phyloP scores from a whole-genome alignment of 2,113 vertebrate species.

The Caracal caracal region DNA sequence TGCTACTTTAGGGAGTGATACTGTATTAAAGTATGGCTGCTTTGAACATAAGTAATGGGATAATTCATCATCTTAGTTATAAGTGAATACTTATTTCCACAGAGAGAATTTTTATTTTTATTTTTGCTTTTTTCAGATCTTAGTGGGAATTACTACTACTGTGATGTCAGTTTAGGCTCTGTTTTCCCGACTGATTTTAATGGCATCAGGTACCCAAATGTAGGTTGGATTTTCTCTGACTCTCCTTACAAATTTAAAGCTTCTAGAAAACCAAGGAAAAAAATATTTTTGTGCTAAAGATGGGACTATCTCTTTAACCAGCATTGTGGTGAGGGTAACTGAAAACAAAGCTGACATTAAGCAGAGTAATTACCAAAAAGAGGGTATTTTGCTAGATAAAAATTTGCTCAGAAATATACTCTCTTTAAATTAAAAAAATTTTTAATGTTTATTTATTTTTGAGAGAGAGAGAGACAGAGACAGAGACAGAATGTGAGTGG shows the following conservation, averaged over 20 bases:
- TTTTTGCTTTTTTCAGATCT: neutral
- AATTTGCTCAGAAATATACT: neutral
- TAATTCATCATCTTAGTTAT: slow-evolving; percentile 31
- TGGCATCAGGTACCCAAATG: neutral
- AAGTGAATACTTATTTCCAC: neutral
- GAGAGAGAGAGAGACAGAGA: too few relatives aligned
- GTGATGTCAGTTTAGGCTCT: neutral
- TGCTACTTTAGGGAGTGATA: neutral
- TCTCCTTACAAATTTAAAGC: neutral
- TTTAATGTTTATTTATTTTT: too few relatives aligned
- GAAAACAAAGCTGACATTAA: slow-evolving; percentile 2
- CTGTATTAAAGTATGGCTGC: neutral
- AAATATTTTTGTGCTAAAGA: neutral
- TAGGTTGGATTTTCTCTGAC: neutral
- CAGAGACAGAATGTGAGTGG: too few relatives aligned
- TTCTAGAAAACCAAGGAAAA: neutral
- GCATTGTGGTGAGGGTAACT: neutral
- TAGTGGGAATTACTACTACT: neutral
- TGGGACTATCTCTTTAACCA: neutral
- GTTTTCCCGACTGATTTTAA: slow-evolving; percentile 20
- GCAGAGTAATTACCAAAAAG: neutral
- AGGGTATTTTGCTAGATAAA: neutral
- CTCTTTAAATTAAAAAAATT: too few relatives aligned
- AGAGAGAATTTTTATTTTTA: neutral
- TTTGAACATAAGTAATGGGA: neutral